phyloP scores from a whole-genome alignment of 2,888 invertebrate species.

The Reticulitermes lucifugus region DNA sequence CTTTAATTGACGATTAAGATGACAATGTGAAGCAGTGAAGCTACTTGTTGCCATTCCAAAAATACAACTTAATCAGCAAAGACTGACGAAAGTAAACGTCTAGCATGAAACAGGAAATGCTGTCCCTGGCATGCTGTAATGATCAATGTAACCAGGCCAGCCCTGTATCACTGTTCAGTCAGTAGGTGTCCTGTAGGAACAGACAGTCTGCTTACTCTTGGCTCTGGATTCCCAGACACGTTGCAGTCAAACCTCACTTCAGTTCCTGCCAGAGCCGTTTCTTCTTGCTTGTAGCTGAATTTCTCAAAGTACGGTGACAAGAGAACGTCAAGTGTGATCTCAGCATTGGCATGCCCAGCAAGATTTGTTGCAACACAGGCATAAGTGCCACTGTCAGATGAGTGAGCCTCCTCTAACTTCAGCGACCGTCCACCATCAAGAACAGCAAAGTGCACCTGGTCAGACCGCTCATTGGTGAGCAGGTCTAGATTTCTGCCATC shows the following conservation, averaged over 20 bases:
- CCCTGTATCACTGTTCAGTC: no score
- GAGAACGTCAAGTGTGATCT: conserved; percentile 68
- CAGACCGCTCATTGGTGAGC: conserved; percentile 51
- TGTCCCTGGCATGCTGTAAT: no score
- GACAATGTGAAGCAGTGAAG: no score
- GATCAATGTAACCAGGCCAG: no score
- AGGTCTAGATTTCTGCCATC: conserved; percentile 49
- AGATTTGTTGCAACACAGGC: conserved; percentile 71
- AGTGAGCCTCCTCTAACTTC: conserved; percentile 54
- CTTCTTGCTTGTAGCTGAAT: conserved; percentile 31
- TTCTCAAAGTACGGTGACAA: conserved; percentile 64
- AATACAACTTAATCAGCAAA: no score
- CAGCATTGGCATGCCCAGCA: conserved; percentile 68
- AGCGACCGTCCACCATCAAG: conserved; percentile 54
- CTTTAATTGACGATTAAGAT: no score
- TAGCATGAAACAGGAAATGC: no score
- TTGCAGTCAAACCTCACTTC: conserved; percentile 65
- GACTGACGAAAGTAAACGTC: no score
- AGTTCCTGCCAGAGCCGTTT: conserved; percentile 32
- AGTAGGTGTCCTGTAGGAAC: no score
- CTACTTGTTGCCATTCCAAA: no score
- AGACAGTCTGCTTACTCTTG: conserved; percentile 58
- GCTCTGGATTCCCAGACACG: conserved; percentile 65
- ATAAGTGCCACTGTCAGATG: conserved; percentile 67
- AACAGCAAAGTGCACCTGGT: conserved; percentile 53